Percentiles rank a stretch among this genome's conserved stretches.
These are phyloP conservation scores for Drosophila lacicola DNA, from an alignment of 2,888 invertebrate genomes.

Conservation along the genomic window DNA sequence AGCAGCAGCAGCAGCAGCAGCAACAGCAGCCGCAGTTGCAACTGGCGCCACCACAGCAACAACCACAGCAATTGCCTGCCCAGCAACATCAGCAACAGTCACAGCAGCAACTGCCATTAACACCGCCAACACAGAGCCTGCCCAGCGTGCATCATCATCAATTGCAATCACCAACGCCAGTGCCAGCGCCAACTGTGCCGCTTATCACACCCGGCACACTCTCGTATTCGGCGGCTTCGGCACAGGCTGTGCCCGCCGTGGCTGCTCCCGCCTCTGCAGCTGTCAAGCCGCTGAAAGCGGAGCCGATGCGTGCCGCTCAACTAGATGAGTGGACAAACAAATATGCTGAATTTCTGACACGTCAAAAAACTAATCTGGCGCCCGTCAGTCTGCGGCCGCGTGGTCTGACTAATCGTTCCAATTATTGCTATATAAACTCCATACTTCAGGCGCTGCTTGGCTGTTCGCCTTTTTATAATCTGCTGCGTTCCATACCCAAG, in stretches of 20 bases:
- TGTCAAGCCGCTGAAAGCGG: conserved; percentile 64
- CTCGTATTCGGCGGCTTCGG: conserved; percentile 85
- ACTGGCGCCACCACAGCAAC: conserved; percentile 21
- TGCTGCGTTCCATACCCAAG: conserved; percentile 91
- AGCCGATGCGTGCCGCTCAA: conserved; percentile 56
- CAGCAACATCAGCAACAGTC: conserved; percentile 24
- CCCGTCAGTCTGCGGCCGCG: conserved; percentile 93
- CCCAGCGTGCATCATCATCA: conserved; percentile 68
- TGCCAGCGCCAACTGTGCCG: conserved; percentile 69
- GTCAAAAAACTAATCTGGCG: conserved; percentile 91
- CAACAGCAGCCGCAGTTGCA: conserved; percentile 20
- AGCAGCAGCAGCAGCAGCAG: conserved; percentile 43
- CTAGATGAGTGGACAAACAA: conserved; percentile 84
- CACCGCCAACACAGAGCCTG: conserved; percentile 24
- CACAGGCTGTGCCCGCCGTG: conserved; percentile 81
- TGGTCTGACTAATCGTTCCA: conserved; percentile 96
- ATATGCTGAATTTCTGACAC: conserved; percentile 90
- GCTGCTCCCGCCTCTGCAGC: conserved; percentile 42
- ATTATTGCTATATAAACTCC: conserved; percentile 98
- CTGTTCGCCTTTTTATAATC: conserved; percentile 97
- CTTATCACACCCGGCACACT: conserved; percentile 81
- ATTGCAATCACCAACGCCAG: conserved; percentile 65
- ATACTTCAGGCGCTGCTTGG: conserved; percentile 96
- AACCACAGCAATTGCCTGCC: conserved; percentile 1
- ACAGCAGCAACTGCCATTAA: conserved; percentile 32